Conservation (phyloP, 1,140 invertebrate species). For the Drosophila orena region DNA sequence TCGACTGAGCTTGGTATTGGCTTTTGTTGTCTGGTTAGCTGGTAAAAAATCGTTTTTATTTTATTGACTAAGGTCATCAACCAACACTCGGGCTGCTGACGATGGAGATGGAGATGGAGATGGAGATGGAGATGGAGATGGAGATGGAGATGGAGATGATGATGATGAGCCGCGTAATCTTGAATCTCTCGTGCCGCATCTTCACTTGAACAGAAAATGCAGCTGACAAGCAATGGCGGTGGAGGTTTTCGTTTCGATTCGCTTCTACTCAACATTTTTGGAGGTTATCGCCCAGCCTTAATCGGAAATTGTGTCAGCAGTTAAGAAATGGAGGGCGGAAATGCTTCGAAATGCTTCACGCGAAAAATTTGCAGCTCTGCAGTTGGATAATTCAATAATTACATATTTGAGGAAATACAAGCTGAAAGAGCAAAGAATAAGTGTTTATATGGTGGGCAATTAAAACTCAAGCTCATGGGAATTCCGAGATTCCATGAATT, state of each 20-base stretch:
- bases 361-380: conserved; percentile 2
- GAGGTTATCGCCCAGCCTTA: conserved; percentile 63
- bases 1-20: conserved; percentile 28
- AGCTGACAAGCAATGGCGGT: conserved; percentile 42
- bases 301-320: conserved; percentile 60
- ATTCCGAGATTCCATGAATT: conserved; percentile 8
- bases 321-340: conserved; percentile 13
- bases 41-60: conserved; percentile 62
- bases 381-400: conserved; percentile 15
- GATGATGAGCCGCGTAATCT: conserved; percentile 52
- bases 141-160: conserved; percentile 13
- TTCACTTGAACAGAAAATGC: conserved; percentile 56
- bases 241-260: conserved; percentile 38
- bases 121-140: conserved; percentile 17
- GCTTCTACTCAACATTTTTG: conserved; percentile 26
- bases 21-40: conserved; percentile 43
- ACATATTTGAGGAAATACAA: neutral
- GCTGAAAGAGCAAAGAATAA: neutral
- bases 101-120: conserved; percentile 24
- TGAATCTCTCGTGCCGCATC: conserved; percentile 70
- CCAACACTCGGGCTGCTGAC: conserved; percentile 40
- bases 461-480: conserved; percentile 4
- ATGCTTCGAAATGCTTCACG: conserved; percentile 10
- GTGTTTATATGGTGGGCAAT: neutral
- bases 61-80: conserved; percentile 82